Evolutionary conservation across 2,888 invertebrate species (phyloP).

Genomic region (Sympetrum striolatum): DNA sequence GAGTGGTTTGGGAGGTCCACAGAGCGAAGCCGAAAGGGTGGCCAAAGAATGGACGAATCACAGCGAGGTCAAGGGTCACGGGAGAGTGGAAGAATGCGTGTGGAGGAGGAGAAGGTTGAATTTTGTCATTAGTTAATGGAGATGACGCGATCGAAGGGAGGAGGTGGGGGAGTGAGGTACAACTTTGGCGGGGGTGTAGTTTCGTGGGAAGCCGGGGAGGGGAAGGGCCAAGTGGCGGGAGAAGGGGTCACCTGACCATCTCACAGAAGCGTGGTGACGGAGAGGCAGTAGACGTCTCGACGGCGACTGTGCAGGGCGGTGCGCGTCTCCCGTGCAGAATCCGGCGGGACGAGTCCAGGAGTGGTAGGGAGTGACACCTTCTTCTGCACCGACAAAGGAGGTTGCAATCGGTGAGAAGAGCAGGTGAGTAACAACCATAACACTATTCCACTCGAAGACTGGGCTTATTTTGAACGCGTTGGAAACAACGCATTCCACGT

Average conservation of each 20-base stretch:
- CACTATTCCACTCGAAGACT: too few species aligned
- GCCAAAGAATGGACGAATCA: not conserved
- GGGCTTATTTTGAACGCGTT: not conserved
- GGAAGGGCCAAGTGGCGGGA: not conserved
- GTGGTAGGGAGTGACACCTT: not conserved
- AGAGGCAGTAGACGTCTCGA: constrained; percentile 8
- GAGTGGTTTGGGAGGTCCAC: not conserved
- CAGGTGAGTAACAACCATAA: not conserved
- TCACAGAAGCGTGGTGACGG: not conserved
- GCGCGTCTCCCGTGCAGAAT: too few species aligned
- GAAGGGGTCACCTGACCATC: constrained; percentile 36
- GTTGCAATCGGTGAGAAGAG: not conserved
- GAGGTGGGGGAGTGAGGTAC: not conserved
- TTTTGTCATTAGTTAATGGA: not conserved
- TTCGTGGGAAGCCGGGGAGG: not conserved
- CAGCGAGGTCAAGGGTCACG: not conserved
- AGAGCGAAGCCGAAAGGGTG: not conserved
- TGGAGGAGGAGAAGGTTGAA: not conserved
- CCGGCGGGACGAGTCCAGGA: too few species aligned
- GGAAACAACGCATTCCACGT: not conserved
- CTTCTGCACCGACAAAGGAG: too few species aligned
- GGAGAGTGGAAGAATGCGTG: not conserved
- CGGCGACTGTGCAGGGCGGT: not conserved
- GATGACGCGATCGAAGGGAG: not conserved
- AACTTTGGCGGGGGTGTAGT: too few species aligned